Evolutionary conservation across 2,113 vertebrate species (phyloP).

Genomic region (Salvelinus sp.): DNA sequence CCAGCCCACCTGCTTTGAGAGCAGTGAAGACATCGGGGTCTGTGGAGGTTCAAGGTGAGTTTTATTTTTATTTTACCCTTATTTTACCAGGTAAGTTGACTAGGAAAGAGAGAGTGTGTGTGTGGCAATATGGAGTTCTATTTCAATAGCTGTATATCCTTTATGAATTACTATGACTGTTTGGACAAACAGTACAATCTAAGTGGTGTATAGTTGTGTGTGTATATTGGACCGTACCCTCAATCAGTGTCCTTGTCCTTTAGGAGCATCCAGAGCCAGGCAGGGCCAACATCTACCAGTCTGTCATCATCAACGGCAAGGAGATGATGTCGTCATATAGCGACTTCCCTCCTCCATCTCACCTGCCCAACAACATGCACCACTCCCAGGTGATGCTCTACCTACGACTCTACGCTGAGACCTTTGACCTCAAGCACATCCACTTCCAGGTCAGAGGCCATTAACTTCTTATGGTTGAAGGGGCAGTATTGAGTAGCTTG

Average conservation of each 20-base stretch:
- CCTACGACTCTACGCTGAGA: conserved; percentile 75
- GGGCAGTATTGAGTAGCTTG: no score
- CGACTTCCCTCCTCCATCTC: conserved; percentile 79
- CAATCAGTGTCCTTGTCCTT: not conserved
- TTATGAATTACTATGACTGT: no score
- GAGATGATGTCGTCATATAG: conserved; percentile 84
- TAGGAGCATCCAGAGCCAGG: conserved; percentile 71
- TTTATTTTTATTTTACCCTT: no score
- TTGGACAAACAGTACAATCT: no score
- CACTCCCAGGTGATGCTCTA: conserved; percentile 79
- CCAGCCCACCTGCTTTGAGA: conserved; percentile 81
- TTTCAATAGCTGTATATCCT: no score
- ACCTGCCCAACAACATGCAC: conserved; percentile 85
- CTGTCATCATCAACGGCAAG: conserved; percentile 83
- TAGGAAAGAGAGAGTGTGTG: no score
- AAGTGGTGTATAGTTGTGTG: no score
- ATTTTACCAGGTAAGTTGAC: no score
- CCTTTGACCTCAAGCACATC: conserved; percentile 77
- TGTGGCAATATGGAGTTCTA: no score
- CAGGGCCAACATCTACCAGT: conserved; percentile 76
- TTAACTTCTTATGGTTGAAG: no score
- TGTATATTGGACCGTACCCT: no score
- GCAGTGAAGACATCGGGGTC: conserved; percentile 76
- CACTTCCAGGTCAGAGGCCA: conserved; percentile 71
- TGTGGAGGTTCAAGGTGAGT: conserved; percentile 79